These are phyloP conservation scores for Zosterops pallidus DNA, from an alignment of 2,113 vertebrate species.

Conservation along the genomic window DNA sequence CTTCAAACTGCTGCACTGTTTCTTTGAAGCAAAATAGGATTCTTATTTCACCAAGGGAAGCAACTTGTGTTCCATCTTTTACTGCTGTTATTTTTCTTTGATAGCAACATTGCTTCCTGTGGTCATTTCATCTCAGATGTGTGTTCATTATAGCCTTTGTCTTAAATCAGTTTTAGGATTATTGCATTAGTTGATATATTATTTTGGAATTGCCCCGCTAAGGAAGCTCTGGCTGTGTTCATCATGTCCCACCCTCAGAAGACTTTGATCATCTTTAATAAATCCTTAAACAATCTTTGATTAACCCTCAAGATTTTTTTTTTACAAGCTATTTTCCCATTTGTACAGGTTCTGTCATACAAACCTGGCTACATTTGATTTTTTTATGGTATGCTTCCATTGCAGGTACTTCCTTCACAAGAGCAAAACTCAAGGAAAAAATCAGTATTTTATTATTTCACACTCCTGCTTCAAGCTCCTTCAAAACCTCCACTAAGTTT, in stretches of 20 bases:
- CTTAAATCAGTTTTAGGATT: not conserved
- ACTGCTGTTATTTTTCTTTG: not conserved
- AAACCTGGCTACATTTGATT: not conserved
- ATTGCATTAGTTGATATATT: not conserved
- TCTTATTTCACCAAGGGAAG: not conserved
- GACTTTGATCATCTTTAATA: not conserved
- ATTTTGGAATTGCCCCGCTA: not conserved
- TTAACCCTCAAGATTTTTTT: not conserved
- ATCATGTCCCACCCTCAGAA: not conserved
- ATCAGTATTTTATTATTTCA: not conserved
- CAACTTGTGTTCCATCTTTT: not conserved
- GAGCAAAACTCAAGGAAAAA: not conserved
- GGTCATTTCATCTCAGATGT: not conserved
- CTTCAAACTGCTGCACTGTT: not conserved
- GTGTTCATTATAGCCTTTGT: not conserved
- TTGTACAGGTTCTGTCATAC: not conserved
- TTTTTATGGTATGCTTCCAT: not conserved
- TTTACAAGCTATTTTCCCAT: not conserved
- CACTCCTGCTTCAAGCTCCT: not conserved
- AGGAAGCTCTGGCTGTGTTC: not conserved
- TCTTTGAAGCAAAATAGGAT: not conserved
- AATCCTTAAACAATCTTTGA: not conserved
- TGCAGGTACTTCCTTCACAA: not conserved
- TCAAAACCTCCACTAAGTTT: not conserved
- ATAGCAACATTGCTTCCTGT: not conserved